Evolutionary conservation across 2,888 invertebrate genomes (phyloP).

Genomic region (Yponomeuta cagnagella): DNA sequence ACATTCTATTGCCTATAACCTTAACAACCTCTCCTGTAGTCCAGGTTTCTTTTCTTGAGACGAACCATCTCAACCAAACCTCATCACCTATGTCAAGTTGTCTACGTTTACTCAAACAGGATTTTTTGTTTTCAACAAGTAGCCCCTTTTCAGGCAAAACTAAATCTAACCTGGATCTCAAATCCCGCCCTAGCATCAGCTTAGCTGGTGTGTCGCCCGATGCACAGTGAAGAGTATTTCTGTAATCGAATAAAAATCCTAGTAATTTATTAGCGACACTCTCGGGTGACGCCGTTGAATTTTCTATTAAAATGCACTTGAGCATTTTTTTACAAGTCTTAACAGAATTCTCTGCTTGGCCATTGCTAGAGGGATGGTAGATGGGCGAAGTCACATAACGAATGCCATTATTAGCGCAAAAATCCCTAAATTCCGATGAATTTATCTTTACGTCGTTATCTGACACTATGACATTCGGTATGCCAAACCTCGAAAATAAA

Average conservation of each 20-base stretch:
- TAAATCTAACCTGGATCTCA: constrained; percentile 23
- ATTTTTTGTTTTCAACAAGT: not conserved
- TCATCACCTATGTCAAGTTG: constrained; percentile 18
- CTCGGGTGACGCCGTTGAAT: too few relatives aligned
- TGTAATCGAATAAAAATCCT: constrained; percentile 15
- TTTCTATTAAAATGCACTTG: too few relatives aligned
- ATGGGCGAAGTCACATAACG: too few relatives aligned
- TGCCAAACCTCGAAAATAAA: too few relatives aligned
- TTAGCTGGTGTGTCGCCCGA: constrained; percentile 24
- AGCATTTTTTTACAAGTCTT: too few relatives aligned
- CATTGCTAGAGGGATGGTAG: too few relatives aligned
- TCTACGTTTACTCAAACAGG: not conserved
- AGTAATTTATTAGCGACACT: too few relatives aligned
- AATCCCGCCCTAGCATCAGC: constrained; percentile 24
- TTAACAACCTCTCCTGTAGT: not conserved
- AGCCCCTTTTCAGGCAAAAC: constrained; percentile 14
- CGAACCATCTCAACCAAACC: constrained; percentile 22
- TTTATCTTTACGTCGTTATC: too few relatives aligned
- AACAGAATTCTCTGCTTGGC: too few relatives aligned
- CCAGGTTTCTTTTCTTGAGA: not conserved
- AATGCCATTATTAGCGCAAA: too few relatives aligned
- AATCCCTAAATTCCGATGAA: too few relatives aligned
- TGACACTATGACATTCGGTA: too few relatives aligned
- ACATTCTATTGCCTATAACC: constrained; percentile 21
- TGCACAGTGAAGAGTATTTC: constrained; percentile 25